These are phyloP conservation scores for Hedychridium roseum DNA, from an alignment of 2,888 invertebrate genomes.

Conservation along the genomic window DNA sequence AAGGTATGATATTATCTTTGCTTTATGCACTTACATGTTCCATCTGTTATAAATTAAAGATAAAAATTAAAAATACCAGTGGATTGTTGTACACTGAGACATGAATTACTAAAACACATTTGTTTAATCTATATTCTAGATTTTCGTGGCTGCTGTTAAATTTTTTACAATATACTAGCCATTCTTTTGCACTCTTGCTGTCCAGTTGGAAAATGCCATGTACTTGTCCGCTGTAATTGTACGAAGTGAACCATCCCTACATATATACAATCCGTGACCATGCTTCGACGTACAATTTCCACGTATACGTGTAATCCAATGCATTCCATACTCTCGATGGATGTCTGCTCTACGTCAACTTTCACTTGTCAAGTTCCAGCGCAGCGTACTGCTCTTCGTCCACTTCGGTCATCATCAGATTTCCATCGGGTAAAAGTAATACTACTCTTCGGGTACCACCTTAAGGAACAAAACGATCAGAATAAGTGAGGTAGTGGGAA, in stretches of 20 bases:
- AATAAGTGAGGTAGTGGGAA: too few relatives aligned
- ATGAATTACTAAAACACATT: slow-evolving; percentile 49
- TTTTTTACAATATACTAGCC: slow-evolving; percentile 41
- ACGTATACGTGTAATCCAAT: slow-evolving; percentile 35
- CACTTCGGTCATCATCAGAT: slow-evolving; percentile 86
- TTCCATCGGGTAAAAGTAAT: slow-evolving; percentile 84
- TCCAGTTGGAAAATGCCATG: slow-evolving; percentile 36
- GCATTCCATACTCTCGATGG: slow-evolving; percentile 25
- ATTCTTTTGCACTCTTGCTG: slow-evolving; percentile 19
- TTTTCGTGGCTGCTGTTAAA: slow-evolving; percentile 26
- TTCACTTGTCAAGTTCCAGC: slow-evolving; percentile 69
- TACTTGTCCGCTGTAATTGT: slow-evolving; percentile 32
- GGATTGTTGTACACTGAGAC: slow-evolving; percentile 51
- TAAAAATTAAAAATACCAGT: slow-evolving; percentile 52
- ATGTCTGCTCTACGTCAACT: slow-evolving; percentile 13
- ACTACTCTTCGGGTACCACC: slow-evolving; percentile 86
- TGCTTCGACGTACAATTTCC: slow-evolving; percentile 43
- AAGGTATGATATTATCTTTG: slow-evolving; percentile 32
- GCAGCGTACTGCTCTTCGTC: slow-evolving; percentile 86
- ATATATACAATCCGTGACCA: slow-evolving; percentile 58
- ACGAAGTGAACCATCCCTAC: slow-evolving; percentile 53
- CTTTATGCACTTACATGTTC: slow-evolving; percentile 16
- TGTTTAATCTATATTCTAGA: slow-evolving; percentile 36
- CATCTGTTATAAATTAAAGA: slow-evolving; percentile 44
- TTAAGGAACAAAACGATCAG: slow-evolving; percentile 53